A percentile compares a stretch with the other conserved stretches of the same genome.
Conservation (phyloP, 2,113 vertebrate species). For the Elachura formosa region DNA sequence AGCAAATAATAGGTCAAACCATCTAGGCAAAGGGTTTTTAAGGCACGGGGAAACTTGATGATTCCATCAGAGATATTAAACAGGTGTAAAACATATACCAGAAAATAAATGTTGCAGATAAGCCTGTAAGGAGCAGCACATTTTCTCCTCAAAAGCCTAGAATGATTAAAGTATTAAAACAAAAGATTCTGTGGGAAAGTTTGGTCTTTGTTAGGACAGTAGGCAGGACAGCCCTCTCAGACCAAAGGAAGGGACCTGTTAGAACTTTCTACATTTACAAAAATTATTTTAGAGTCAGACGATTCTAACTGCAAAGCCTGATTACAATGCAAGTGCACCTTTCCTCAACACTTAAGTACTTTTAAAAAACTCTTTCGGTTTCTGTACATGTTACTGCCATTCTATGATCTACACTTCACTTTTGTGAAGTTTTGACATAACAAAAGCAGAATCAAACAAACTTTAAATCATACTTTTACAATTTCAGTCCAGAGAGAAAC, state of each 20-base stretch:
- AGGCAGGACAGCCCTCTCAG: neutral
- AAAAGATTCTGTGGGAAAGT: neutral
- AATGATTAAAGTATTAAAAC: neutral
- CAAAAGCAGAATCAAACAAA: neutral
- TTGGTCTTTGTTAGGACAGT: neutral
- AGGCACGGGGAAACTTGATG: neutral
- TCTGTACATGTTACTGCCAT: neutral
- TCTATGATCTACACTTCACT: neutral
- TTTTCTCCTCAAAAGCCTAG: neutral
- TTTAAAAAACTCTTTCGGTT: neutral
- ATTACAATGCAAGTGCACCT: fast-evolving
- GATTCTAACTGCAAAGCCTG: neutral
- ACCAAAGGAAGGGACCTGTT: neutral
- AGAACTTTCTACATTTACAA: neutral
- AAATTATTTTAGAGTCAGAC: neutral
- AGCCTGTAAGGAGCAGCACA: neutral
- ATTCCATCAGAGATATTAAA: neutral
- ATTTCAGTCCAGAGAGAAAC: neutral
- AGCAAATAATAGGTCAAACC: neutral
- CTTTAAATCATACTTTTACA: neutral
- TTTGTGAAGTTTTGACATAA: neutral
- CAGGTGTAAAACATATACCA: neutral
- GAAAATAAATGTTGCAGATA: neutral
- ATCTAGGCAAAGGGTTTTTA: neutral
- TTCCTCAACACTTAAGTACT: neutral